Conservation (phyloP, 2,888 invertebrate species). For the Ceriagrion tenellum region DNA sequence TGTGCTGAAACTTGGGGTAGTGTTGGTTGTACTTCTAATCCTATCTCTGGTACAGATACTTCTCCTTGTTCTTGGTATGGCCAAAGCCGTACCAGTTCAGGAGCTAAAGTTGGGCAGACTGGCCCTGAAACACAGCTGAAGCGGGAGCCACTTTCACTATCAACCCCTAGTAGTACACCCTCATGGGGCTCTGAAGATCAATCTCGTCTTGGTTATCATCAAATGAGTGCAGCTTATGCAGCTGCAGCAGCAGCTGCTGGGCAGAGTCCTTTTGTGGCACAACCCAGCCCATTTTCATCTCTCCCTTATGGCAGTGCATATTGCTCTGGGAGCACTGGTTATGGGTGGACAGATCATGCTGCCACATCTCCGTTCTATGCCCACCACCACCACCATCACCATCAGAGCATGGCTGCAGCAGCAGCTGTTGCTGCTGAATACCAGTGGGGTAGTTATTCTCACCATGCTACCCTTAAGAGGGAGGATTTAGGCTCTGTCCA, state of each 20-base stretch:
- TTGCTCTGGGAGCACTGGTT: slow-evolving; percentile 30
- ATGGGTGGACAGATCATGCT: slow-evolving; percentile 33
- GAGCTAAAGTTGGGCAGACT: slow-evolving; percentile 29
- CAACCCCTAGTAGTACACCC: slow-evolving; percentile 76
- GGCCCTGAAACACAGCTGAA: slow-evolving; percentile 72
- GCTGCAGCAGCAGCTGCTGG: slow-evolving; percentile 58
- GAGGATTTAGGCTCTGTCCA: slow-evolving; percentile 43
- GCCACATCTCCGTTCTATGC: slow-evolving; percentile 77
- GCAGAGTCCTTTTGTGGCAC: slow-evolving; percentile 19
- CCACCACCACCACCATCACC: slow-evolving; percentile 78
- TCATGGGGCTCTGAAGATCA: slow-evolving; percentile 72
- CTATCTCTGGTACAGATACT: slow-evolving; percentile 6
- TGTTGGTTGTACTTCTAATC: slow-evolving; percentile 48
- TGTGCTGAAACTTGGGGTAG: slow-evolving; percentile 59
- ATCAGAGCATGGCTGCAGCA: slow-evolving; percentile 70
- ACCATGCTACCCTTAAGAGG: slow-evolving; percentile 37
- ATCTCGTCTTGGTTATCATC: slow-evolving; percentile 49
- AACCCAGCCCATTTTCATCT: slow-evolving; percentile 46
- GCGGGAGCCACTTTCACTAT: slow-evolving; percentile 78
- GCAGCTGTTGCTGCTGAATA: slow-evolving; percentile 55
- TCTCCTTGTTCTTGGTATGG: slow-evolving; percentile 52
- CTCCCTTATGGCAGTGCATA: slow-evolving; percentile 55
- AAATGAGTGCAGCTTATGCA: slow-evolving; percentile 50
- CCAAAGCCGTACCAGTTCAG: neutral
- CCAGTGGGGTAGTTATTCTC: slow-evolving; percentile 53